Evolutionary conservation across 2,113 vertebrate genomes (phyloP), one percentile per base, ranked within the genome.

Genomic region (Cyphomyrus discorhynchus): DNA sequence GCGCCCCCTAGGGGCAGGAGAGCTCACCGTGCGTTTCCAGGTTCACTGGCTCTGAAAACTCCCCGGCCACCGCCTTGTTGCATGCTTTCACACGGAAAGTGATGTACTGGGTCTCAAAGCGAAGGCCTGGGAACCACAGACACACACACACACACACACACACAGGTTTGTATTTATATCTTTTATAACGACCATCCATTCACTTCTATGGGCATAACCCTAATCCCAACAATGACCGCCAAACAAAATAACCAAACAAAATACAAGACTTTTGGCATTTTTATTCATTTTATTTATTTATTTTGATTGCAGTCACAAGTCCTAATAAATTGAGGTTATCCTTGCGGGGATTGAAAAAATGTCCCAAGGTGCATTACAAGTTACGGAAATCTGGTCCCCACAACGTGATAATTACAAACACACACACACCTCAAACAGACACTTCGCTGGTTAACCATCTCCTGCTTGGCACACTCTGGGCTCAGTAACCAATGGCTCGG

Each of bases 51-150:
- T 99, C 98, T 0, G 98, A 98, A 94, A 99, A 99, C 88, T 99
- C 98, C 15, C 98, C 98, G 0, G 98, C 97, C 89, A 99, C 98
- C 0, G 98, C 98, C 92, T 98, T 99, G 94, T 99, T 99, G 42
- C 98, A 99, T 0, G 97, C 98, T 91, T 94, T 98, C 56, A 98
- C 98, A 0, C 98, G 96, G 88, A 99, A 98, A 5, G 98, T 99
- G 94, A 99, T 96, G 95, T 96, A 99, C 0, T 97, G 97, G 84
- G 98, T 98, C 91, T 99, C 98, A 83, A 99, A 99, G 82, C 96
- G 98, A 90, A 98, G 93, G 52, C 95, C 96, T 97, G 90, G 17
- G 2, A 52, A 83, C 15, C 85, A 90, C 10, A 17, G 35, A 52
- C 1, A 15, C 49, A 52, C 1, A 90, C 86, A 88, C 42, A 49